Evolutionary conservation across 2,888 invertebrate genomes (phyloP).

Genomic region (Tipula vernalis): DNA sequence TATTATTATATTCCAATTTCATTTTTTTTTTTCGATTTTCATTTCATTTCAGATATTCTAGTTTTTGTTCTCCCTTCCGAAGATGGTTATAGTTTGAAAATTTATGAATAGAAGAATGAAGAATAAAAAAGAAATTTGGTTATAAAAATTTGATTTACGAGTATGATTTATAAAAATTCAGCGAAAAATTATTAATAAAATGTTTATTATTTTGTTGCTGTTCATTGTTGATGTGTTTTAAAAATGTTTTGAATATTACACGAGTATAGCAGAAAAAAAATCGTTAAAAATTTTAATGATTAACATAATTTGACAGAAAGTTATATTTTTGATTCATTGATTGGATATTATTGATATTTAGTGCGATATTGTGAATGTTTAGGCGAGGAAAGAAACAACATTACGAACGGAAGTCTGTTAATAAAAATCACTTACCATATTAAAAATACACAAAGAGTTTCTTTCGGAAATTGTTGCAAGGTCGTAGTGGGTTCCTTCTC

Average conservation of each 20-base stretch:
- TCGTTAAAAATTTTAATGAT: not conserved
- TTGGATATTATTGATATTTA: not conserved
- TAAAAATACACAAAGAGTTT: too few relatives aligned
- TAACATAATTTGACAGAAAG: not conserved
- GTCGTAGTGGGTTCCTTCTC: too few relatives aligned
- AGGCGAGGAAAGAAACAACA: too few relatives aligned
- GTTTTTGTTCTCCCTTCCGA: not conserved
- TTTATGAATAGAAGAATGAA: not conserved
- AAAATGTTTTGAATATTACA: not conserved
- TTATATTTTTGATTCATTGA: not conserved
- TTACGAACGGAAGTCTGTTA: too few relatives aligned
- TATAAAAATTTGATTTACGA: not conserved
- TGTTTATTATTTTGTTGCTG: not conserved
- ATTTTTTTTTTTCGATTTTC: not conserved
- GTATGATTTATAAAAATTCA: not conserved
- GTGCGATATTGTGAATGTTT: too few relatives aligned
- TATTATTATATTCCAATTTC: not conserved
- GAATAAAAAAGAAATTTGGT: not conserved
- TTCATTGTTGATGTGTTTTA: not conserved
- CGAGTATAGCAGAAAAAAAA: not conserved
- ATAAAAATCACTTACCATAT: too few relatives aligned
- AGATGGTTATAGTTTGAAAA: not conserved
- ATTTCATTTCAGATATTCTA: not conserved
- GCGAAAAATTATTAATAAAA: not conserved
- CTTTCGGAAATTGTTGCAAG: too few relatives aligned